Conservation (phyloP, 2,113 vertebrate genomes). For the Cranoglanis bouderius region DNA sequence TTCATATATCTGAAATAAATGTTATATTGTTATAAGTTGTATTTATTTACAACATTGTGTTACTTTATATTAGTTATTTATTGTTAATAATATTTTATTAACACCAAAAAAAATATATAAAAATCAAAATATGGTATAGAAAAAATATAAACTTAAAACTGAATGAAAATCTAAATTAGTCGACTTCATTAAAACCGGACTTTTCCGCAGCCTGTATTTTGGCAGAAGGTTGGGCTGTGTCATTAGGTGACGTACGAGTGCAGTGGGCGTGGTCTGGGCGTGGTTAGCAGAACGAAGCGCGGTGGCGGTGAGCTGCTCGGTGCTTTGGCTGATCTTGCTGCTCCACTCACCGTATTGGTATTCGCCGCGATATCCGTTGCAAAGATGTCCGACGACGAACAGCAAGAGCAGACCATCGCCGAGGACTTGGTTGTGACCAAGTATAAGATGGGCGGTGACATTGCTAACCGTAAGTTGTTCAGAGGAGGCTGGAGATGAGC, state of each 20-base stretch:
- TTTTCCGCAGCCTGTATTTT: neutral
- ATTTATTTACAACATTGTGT: neutral
- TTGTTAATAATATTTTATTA: neutral
- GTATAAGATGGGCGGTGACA: conserved; percentile 95
- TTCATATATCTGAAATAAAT: neutral
- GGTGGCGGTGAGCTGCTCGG: conserved; percentile 19
- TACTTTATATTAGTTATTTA: neutral
- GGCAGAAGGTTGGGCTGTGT: conserved; percentile 6
- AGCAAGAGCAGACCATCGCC: conserved; percentile 91
- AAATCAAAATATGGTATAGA: neutral
- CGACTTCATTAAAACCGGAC: neutral
- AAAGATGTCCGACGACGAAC: conserved; percentile 93
- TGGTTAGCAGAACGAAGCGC: conserved; percentile 35
- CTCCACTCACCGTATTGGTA: conserved; percentile 35
- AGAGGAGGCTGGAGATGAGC: neutral
- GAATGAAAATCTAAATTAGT: neutral
- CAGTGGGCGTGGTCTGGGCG: conserved; percentile 23
- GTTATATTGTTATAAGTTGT: conserved; percentile 4
- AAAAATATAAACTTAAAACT: neutral
- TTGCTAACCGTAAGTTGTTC: conserved; percentile 87
- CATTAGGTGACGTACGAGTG: neutral
- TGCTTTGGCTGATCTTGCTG: conserved; percentile 49
- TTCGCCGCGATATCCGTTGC: conserved; percentile 59
- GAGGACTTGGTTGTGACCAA: conserved; percentile 96
- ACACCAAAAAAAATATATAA: neutral